Evolutionary conservation across 2,888 invertebrate genomes (phyloP).

Genomic region (Trichogramma evanescens): DNA sequence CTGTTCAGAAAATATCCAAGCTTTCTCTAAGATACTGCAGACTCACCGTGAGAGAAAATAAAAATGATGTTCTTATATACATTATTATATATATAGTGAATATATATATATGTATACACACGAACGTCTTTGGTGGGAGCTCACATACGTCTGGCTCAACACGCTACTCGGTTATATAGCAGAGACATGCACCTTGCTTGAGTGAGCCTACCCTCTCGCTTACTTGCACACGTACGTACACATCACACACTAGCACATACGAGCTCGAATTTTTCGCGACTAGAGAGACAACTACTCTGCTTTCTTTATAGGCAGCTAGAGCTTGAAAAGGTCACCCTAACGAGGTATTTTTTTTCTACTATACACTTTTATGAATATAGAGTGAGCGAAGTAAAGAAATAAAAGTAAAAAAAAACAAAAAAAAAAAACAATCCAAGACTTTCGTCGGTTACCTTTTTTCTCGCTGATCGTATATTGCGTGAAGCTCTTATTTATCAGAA

Average conservation of each 20-base stretch:
- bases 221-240: too few relatives aligned
- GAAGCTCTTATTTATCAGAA: slow-evolving; percentile 23
- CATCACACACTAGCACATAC: not conserved
- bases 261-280: slow-evolving; percentile 21
- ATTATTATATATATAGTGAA: too few relatives aligned
- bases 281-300: slow-evolving; percentile 11
- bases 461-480: not conserved
- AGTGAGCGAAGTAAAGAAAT: not conserved
- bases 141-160: too few relatives aligned
- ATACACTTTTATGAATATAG: not conserved
- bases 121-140: too few relatives aligned
- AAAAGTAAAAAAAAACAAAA: not conserved
- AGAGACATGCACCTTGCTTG: too few relatives aligned
- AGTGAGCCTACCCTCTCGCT: too few relatives aligned
- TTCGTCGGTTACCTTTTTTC: not conserved
- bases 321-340: slow-evolving; percentile 29
- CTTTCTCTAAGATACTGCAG: too few relatives aligned
- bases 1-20: too few relatives aligned
- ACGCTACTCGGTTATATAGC: too few relatives aligned
- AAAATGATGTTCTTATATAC: not conserved
- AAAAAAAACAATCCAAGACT: not conserved
- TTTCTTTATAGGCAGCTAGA: not conserved
- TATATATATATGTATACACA: too few relatives aligned
- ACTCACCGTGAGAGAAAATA: slow-evolving; percentile 2
- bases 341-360: slow-evolving; percentile 28